Evolutionary conservation across 2,888 invertebrate genomes (phyloP).

Genomic region (Cheiracanthium punctorium): DNA sequence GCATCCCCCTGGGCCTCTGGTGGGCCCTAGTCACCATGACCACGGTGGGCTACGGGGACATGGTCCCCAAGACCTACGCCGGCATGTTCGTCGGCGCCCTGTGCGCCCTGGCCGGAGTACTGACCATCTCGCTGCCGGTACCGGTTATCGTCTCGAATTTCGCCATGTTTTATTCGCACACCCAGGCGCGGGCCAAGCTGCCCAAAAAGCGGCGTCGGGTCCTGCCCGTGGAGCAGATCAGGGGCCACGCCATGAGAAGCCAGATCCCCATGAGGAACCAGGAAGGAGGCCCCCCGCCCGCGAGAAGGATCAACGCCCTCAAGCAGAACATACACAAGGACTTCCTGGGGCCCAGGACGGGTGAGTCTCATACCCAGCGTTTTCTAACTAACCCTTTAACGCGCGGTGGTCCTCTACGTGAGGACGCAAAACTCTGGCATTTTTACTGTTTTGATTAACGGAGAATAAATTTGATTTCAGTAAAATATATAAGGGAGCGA

Average conservation of each 20-base stretch:
- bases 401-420: too few species aligned
- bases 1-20: conserved; percentile 94
- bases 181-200: conserved; percentile 95
- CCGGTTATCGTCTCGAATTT: conserved; percentile 97
- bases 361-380: too few species aligned
- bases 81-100: conserved; percentile 95
- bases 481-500: too few species aligned
- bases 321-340: conserved; percentile 81
- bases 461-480: too few species aligned
- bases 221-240: conserved; percentile 89
- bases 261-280: conserved; percentile 72
- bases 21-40: conserved; percentile 98
- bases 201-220: conserved; percentile 93
- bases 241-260: conserved; percentile 76
- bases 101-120: conserved; percentile 92
- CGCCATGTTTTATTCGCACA: conserved; percentile 97
- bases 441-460: too few species aligned
- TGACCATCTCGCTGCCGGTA: conserved; percentile 83
- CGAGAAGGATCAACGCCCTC: conserved; percentile 84
- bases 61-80: conserved; percentile 92
- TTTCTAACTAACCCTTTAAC: too few species aligned
- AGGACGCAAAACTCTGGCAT: too few species aligned
- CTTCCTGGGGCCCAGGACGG: conserved; percentile 67
- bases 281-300: conserved; percentile 70
- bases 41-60: conserved; percentile 89